These are phyloP conservation scores for Suillia variegata DNA, from an alignment of 2,888 invertebrate species.

Conservation along the genomic window DNA sequence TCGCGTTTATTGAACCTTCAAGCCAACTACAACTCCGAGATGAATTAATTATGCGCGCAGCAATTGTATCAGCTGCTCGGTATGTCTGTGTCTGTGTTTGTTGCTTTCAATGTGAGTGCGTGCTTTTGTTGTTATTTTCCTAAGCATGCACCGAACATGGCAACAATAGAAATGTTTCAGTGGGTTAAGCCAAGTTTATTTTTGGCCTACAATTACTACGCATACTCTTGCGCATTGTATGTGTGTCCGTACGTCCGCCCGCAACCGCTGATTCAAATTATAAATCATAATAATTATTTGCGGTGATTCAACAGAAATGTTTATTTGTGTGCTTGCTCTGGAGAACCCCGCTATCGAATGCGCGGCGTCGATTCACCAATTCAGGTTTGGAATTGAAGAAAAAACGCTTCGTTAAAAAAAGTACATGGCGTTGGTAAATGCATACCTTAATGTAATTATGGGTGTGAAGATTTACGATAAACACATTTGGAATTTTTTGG, in stretches of 20 bases:
- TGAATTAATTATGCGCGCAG: neutral
- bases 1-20: neutral
- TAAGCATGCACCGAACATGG: neutral
- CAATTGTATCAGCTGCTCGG: neutral
- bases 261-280: slow-evolving; percentile 31
- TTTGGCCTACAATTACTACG: slow-evolving; percentile 21
- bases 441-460: slow-evolving; percentile 25
- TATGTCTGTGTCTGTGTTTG: neutral
- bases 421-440: slow-evolving; percentile 8
- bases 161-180: slow-evolving; percentile 3
- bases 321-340: neutral
- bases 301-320: slow-evolving; percentile 42
- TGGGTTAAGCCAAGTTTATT: slow-evolving; percentile 13
- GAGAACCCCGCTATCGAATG: neutral
- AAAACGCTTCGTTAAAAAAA: neutral
- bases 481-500: neutral
- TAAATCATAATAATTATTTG: slow-evolving; percentile 42
- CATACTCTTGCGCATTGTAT: neutral
- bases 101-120: neutral
- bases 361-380: slow-evolving; percentile 5
- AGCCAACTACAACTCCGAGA: neutral
- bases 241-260: slow-evolving; percentile 23
- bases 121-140: too few species aligned
- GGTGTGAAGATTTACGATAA: slow-evolving; percentile 34
- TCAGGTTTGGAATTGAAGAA: neutral